A percentile compares a stretch with the other conserved stretches of the same genome.
Conservation (phyloP, 2,888 invertebrate species). For the Protophormia terraenovae region DNA sequence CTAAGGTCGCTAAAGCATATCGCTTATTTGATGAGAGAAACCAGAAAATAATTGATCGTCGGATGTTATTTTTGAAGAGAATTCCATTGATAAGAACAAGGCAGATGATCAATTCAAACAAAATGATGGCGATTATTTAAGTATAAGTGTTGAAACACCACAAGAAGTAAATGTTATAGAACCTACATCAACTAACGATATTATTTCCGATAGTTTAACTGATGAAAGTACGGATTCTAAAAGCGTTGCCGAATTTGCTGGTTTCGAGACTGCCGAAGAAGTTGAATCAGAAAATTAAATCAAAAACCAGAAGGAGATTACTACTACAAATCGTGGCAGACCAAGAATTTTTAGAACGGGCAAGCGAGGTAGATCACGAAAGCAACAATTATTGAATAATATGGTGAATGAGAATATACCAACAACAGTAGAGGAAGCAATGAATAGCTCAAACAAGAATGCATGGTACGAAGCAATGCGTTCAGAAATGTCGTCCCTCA, state of each 20-base stretch:
- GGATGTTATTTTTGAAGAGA: too few species aligned
- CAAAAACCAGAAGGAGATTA: not conserved
- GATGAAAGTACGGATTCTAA: not conserved
- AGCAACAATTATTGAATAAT: conserved; percentile 16
- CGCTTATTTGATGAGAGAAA: not conserved
- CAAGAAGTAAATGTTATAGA: not conserved
- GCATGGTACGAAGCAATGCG: conserved; percentile 55
- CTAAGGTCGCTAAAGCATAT: not conserved
- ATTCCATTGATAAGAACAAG: too few species aligned
- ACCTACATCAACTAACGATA: not conserved
- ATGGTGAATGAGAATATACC: conserved; percentile 6
- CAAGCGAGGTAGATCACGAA: conserved; percentile 24
- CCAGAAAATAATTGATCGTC: not conserved
- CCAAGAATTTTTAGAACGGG: too few species aligned
- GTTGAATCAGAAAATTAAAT: not conserved
- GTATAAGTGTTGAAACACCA: not conserved
- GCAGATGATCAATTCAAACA: not conserved
- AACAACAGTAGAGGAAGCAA: conserved; percentile 27
- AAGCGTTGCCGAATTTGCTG: not conserved
- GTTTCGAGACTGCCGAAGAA: not conserved
- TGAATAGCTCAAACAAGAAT: not conserved
- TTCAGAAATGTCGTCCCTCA: conserved; percentile 48
- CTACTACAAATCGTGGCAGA: not conserved
- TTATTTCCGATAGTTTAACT: not conserved
- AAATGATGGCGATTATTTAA: not conserved